Base-by-base conservation (phyloP, 2,888 invertebrate genomes). In the Pammene fasciana region DNA sequence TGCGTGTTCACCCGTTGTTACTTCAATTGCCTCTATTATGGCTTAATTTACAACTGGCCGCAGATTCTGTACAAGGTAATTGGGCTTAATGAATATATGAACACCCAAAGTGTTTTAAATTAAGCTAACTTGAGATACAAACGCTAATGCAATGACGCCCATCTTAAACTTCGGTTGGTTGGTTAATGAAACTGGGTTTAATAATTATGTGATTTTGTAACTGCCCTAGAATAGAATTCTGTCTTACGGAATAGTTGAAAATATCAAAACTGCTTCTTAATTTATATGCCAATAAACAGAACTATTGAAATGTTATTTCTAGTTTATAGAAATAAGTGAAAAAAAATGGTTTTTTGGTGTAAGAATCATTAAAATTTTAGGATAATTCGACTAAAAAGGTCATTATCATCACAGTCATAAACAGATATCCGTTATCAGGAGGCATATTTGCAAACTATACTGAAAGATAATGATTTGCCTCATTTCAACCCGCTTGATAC, bases 21-120 rank as follows among this genome's bases (percentile, higher is more conserved):
- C 76, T 78, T 74, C 82, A 84, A 85, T 85, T 83, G 80, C 79
- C 77, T 72, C 79, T 76, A 86, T 86, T 86, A 86, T 79, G 83
- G 84, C 84, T 86, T 87, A 78, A 86, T 76, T 86, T 81, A 84
- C 77, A 80, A 80, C 77, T 77, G 76, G 79, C 26, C 79, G 78
- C 80, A 78, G 75, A 73, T 75, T 73, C 72, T 55, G 54, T 72
- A 72, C 66, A 64, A 16, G 36, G 45, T 71, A 54, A 64, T 65
- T 68, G 59, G 55, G 45, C 14, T 56, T 72, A 66, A 68, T 66
- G 62, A 62, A 50, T 43, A 54, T 62, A 59, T 59, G 57, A 65
- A 70, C 59, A 65, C 54, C 54, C 36, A 70, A 65, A 65, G 41
- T 48, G 38, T 54, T 54, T 70, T 55, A 48, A 36, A 16, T 57